Conservation (phyloP, 2,797 vertebrate genomes). For the Erpetoichthys calabaricus region DNA sequence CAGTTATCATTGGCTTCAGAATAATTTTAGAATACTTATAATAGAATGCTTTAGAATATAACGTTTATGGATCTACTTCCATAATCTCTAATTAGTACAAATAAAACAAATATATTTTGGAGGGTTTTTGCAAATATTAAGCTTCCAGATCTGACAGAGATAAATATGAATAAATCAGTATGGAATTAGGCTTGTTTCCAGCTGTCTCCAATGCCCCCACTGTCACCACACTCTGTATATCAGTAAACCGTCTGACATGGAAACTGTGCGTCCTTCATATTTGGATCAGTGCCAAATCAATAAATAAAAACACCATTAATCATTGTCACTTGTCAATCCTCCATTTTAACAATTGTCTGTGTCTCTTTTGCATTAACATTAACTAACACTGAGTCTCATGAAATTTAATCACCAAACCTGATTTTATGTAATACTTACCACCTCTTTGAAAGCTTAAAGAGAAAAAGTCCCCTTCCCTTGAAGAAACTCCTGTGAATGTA, state of each 20-base stretch:
- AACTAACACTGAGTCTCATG: conserved; percentile 13
- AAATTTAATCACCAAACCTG: conserved; percentile 13
- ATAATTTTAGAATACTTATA: too few species aligned
- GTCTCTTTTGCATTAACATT: conserved; percentile 24
- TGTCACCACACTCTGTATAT: conserved; percentile 11
- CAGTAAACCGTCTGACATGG: conserved; percentile 19
- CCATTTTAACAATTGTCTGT: conserved; percentile 25
- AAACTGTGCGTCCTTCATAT: conserved; percentile 10
- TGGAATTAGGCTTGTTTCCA: conserved; percentile 2
- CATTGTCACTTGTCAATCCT: conserved; percentile 32
- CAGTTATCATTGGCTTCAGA: too few species aligned
- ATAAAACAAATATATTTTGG: not conserved
- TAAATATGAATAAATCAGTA: conserved; percentile 5
- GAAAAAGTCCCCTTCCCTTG: too few species aligned
- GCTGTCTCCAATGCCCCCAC: not conserved
- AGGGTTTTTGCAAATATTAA: not conserved
- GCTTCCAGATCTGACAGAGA: conserved; percentile 5
- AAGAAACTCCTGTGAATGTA: too few species aligned
- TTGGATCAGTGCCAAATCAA: conserved; percentile 21
- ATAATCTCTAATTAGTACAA: not conserved
- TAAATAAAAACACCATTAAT: conserved; percentile 32
- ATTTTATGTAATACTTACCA: conserved; percentile 1
- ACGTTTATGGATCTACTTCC: not conserved
- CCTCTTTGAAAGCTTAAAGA: conserved; percentile 6
- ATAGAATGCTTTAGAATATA: not conserved